Evolutionary conservation across 2,113 vertebrate species (phyloP).

Genomic region (Nycticebus coucang): DNA sequence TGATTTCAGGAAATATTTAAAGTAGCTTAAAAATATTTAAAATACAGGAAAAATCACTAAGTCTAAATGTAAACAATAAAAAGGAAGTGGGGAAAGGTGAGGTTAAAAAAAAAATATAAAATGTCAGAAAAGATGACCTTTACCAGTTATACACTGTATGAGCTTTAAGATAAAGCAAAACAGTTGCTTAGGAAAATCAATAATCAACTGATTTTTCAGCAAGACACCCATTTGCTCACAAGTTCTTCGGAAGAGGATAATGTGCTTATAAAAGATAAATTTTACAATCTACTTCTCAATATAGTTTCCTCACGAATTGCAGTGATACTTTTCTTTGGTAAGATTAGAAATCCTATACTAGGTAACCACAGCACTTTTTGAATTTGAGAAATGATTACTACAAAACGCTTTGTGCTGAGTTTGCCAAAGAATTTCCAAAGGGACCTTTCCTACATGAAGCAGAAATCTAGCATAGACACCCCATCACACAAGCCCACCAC

Average conservation of each 20-base stretch:
- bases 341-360: constrained; percentile 37
- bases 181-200: not conserved
- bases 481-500: not conserved
- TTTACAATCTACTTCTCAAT: constrained; percentile 10
- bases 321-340: not conserved
- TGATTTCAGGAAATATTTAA: constrained; percentile 36
- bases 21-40: constrained; percentile 18
- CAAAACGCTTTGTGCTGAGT: not conserved
- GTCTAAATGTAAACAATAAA: constrained; percentile 37
- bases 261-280: constrained; percentile 12
- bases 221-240: not conserved
- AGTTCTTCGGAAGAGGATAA: not conserved
- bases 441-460: not conserved
- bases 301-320: not conserved
- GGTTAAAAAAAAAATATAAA: not conserved
- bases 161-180: not conserved
- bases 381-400: constrained; percentile 14
- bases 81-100: not conserved
- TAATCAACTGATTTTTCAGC: constrained; percentile 1
- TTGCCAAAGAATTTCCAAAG: constrained; percentile 8
- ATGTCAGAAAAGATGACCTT: not conserved
- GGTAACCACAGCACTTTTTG: not conserved
- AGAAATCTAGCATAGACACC: not conserved
- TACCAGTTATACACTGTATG: not conserved
- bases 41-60: constrained; percentile 20